Percentiles rank a stretch among this genome's conserved stretches.
phyloP scores from a whole-genome alignment of 2,113 vertebrate genomes.

The Alaudala cheleensis region DNA sequence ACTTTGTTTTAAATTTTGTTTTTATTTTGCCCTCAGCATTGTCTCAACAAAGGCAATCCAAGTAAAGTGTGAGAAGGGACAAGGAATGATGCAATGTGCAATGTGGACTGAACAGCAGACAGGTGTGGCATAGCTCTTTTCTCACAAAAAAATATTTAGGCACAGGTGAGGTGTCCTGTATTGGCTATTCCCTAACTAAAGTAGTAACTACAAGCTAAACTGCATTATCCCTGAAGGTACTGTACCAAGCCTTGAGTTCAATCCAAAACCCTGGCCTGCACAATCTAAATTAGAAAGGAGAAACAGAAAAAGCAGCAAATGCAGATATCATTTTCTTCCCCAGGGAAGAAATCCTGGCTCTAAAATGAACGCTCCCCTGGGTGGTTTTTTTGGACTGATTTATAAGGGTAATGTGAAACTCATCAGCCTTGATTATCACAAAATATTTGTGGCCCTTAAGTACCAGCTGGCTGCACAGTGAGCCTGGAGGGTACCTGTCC shows the following conservation, averaged over 20 bases:
- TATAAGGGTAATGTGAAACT: background rate
- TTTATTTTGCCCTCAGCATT: background rate
- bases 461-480: background rate
- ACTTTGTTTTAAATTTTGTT: background rate
- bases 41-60: background rate
- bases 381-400: background rate
- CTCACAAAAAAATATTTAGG: background rate
- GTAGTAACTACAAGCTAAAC: background rate
- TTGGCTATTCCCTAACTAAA: background rate
- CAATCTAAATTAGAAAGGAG: background rate
- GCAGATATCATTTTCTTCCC: background rate
- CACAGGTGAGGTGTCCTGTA: background rate
- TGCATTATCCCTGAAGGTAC: background rate
- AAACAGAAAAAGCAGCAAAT: background rate
- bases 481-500: background rate
- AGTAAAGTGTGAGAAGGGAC: background rate
- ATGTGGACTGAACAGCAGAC: background rate
- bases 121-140: background rate
- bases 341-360: background rate
- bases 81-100: background rate
- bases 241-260: background rate
- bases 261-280: background rate
- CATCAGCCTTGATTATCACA: accelerated
- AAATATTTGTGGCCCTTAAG: accelerated
- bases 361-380: background rate